A percentile compares a stretch with the other conserved stretches of the same genome.
These are phyloP conservation scores for Atrichornis clamosus DNA, from an alignment of 2,113 vertebrate species.

Conservation along the genomic window DNA sequence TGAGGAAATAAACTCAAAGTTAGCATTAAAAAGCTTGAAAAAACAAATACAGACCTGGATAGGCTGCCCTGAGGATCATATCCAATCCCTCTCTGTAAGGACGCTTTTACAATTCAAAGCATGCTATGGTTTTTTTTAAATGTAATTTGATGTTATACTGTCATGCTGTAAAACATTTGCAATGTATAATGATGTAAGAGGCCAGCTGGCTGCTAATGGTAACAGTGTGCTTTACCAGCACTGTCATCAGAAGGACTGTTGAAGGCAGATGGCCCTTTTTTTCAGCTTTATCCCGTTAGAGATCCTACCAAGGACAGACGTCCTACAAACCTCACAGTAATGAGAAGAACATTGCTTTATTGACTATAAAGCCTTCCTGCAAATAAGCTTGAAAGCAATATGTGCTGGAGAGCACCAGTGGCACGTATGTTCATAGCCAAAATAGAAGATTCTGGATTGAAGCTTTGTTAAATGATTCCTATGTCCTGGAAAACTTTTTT, in stretches of 20 bases:
- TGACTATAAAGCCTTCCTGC: constrained; percentile 14
- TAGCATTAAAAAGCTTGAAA: constrained; percentile 27
- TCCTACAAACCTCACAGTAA: constrained; percentile 4
- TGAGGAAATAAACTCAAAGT: constrained; percentile 44
- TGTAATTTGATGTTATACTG: constrained; percentile 43
- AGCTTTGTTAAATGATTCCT: background rate
- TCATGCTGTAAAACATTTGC: constrained; percentile 55
- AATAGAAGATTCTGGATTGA: background rate
- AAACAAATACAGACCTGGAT: constrained; percentile 54
- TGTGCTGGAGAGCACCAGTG: background rate
- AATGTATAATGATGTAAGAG: constrained; percentile 60
- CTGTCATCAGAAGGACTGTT: constrained; percentile 10
- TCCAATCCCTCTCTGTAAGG: constrained; percentile 22
- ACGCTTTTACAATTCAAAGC: constrained; percentile 37
- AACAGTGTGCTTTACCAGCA: constrained; percentile 48
- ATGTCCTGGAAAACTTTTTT: background rate
- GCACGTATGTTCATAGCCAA: background rate
- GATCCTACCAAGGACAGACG: constrained; percentile 20
- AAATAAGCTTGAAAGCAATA: constrained; percentile 16
- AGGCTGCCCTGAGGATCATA: constrained; percentile 12
- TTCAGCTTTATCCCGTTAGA: constrained; percentile 23
- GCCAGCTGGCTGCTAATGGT: constrained; percentile 60
- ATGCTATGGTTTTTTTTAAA: background rate
- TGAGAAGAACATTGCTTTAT: constrained; percentile 24
- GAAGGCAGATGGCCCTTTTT: constrained; percentile 68